Evolutionary conservation across 2,888 invertebrate genomes (phyloP), one percentile per base, ranked within the genome.

Genomic region (Daptonema setosum): DNA sequence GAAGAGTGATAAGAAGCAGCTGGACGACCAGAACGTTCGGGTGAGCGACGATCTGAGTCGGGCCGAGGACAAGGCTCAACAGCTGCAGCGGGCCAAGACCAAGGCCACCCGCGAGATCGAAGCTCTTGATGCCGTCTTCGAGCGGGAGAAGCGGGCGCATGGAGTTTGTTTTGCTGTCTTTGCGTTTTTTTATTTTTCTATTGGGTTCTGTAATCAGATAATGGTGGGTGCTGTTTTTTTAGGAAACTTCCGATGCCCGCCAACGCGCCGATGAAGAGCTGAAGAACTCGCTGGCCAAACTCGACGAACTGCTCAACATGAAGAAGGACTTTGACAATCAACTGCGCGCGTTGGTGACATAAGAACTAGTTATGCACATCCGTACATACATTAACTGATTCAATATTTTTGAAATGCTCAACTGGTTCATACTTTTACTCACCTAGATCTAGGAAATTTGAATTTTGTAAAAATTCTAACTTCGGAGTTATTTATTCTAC

Each of bases 191-290:
- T 35, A 11, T 17, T 35, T 35, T 11, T 35, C 35, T 11, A 35
- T 35, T 11, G 11, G 35, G 17, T 35, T 35, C 8, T 35, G 35
- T 35, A 35, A 11, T 35, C n/a, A n/a, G n/a, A n/a, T n/a, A n/a
- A n/a, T n/a, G n/a, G n/a, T n/a, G n/a, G n/a, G n/a, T n/a, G n/a
- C n/a, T n/a, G n/a, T 35, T 8, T 35, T 35, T 58, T 11, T 56
- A 56, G 29, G 60, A 60, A 17, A 25, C 61, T 1, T 60, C 63
- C 8, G 63, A 62, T 8, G 45, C 26, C 22, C 60, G 60, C 29
- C 48, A 60, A n/a, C 63, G 63, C 28, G 41, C 57, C 24, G 61
- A 62, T 8, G 61, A 60, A 30, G 60, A 60, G 22, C 51, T 60
- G 43, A 60, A 61, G 50, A 20, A 60, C 17, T 28, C 60, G 2